Evolutionary conservation across 1,140 invertebrate species (phyloP).

Genomic region (Ephestia elutella): DNA sequence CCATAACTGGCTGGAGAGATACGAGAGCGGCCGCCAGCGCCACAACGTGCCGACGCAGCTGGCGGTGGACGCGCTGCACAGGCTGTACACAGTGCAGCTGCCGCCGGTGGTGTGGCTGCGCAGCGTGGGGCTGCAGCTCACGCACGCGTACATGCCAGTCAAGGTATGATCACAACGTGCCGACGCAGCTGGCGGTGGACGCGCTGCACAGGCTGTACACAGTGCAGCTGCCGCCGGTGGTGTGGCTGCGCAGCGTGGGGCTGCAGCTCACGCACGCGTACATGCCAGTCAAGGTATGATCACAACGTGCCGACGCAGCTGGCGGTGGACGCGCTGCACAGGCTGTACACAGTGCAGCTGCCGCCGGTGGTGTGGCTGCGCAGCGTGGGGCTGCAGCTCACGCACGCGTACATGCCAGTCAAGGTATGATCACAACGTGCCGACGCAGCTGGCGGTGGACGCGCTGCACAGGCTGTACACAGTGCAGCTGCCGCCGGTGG

Average conservation of each 20-base stretch:
- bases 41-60: conserved; percentile 92
- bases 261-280: conserved; percentile 88
- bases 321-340: conserved; percentile 90
- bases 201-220: conserved; percentile 90
- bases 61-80: conserved; percentile 90
- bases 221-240: conserved; percentile 84
- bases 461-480: conserved; percentile 90
- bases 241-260: conserved; percentile 88
- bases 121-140: conserved; percentile 89
- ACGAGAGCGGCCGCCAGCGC: conserved; percentile 89
- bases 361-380: conserved; percentile 87
- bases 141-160: conserved; percentile 84
- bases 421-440: conserved; percentile 91
- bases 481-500: conserved; percentile 84
- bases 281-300: conserved; percentile 83
- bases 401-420: conserved; percentile 84
- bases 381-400: conserved; percentile 89
- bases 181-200: conserved; percentile 91
- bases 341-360: conserved; percentile 86
- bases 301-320: conserved; percentile 92
- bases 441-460: conserved; percentile 91
- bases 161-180: conserved; percentile 91
- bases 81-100: conserved; percentile 86
- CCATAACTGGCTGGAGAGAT: conserved; percentile 82
- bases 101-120: conserved; percentile 87